Base-by-base conservation (phyloP, 2,888 invertebrate genomes). In the Eilema sororculum region DNA sequence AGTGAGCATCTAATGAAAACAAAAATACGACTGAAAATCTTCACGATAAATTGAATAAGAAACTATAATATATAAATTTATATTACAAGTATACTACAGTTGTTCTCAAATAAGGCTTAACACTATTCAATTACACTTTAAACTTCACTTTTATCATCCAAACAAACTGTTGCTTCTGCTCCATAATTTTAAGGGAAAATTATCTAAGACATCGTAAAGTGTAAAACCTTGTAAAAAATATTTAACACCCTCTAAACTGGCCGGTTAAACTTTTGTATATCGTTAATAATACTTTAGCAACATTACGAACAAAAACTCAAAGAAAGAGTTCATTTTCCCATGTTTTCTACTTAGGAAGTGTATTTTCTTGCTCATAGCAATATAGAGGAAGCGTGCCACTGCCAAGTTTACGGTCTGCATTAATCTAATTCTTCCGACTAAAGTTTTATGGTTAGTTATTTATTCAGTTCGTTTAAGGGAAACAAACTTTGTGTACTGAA, bases 401-500 rank as follows among this genome's bases (percentile, higher is more conserved):
- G 71, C 69, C 71, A 78, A 75, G 62, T 79, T 73, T 72, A 33
- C 67, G 24, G 22, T 65, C 28, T 64, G 71, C 72, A 72, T 80
- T 75, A 78, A 80, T 78, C 75, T 75, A 78, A 78, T 78, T 73
- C 61, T 60, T 65, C 56, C 56, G 52, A 71, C 73, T 41, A n/a
- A 70, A 71, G 33, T 71, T 71, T 67, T 46, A 63, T 71, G 33
- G 30, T 59, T 52, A 67, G 33, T 58, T 65, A 65, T 69, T 65
- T 67, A 71, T 67, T 62, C 57, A 46, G 59, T 67, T 70, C 56
- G 41, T 62, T 68, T n/a, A 67, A 62, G 37, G 60, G 22, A 60
- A 61, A 61, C 12, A 58, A 67, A 71, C 28, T 63, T 71, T 57
- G n/a, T 67, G 58, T 67, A 56, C 46, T 66, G 62, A 71, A 67